These are phyloP conservation scores for Hirundo rustica DNA, from an alignment of 2,797 vertebrate genomes.

Conservation along the genomic window DNA sequence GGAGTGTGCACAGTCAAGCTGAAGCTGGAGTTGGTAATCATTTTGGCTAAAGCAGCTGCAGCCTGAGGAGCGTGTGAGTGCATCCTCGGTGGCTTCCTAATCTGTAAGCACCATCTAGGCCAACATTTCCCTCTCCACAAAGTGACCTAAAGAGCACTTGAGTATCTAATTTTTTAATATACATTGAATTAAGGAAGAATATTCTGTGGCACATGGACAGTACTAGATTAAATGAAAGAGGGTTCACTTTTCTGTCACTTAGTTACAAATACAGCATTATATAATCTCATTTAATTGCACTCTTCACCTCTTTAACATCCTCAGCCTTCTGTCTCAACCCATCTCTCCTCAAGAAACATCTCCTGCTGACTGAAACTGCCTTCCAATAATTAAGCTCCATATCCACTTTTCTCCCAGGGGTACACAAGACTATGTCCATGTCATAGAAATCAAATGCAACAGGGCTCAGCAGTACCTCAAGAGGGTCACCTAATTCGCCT, in stretches of 20 bases:
- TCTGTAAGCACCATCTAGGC: background rate
- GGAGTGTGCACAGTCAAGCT: background rate
- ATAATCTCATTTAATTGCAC: constrained; percentile 25
- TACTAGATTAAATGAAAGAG: background rate
- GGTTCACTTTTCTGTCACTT: background rate
- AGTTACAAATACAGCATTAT: constrained; percentile 24
- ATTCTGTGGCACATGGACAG: background rate
- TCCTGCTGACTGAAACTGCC: background rate
- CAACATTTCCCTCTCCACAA: background rate
- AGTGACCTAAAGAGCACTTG: background rate
- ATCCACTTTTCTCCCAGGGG: background rate
- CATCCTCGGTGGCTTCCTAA: background rate
- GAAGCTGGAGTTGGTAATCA: background rate
- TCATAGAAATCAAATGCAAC: constrained; percentile 34
- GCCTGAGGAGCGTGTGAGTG: background rate
- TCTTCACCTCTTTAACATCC: constrained; percentile 8
- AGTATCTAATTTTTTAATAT: constrained; percentile 9
- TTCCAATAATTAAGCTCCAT: background rate
- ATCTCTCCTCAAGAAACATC: constrained; percentile 4
- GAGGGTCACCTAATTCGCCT: constrained; percentile 23
- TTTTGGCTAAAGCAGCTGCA: background rate
- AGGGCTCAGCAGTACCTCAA: constrained; percentile 27
- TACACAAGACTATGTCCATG: background rate
- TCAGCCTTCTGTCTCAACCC: background rate
- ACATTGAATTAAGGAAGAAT: background rate